Conservation (phyloP, 1,140 invertebrate species). For the Drosophila azteca region DNA sequence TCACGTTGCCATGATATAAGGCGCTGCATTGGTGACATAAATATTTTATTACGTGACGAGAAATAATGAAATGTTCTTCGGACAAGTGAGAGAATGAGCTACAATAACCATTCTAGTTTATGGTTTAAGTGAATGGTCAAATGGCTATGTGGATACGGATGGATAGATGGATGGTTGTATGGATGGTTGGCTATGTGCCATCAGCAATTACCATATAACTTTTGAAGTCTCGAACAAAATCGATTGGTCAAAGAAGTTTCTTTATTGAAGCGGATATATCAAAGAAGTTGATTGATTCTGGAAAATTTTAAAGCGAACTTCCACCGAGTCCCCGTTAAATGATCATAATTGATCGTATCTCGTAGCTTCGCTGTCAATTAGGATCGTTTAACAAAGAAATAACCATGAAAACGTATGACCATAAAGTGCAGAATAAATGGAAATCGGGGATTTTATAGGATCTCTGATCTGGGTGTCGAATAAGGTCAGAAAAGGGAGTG, state of each 20-base stretch:
- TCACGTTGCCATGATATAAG: slow-evolving; percentile 61
- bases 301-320: neutral
- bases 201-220: slow-evolving; percentile 45
- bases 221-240: slow-evolving; percentile 37
- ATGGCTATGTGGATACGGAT: neutral
- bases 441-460: too few species aligned
- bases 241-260: slow-evolving; percentile 13
- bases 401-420: too few species aligned
- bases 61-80: slow-evolving; percentile 15
- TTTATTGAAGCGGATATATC: slow-evolving; percentile 23
- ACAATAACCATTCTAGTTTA: slow-evolving; percentile 22
- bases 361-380: too few species aligned
- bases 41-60: slow-evolving; percentile 64
- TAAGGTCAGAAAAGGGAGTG: too few species aligned
- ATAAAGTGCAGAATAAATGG: too few species aligned
- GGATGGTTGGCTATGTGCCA: slow-evolving; percentile 14
- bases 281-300: neutral
- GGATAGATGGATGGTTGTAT: too few species aligned
- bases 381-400: too few species aligned
- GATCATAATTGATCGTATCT: too few species aligned
- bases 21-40: slow-evolving; percentile 33
- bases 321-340: too few species aligned
- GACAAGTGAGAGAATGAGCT: slow-evolving; percentile 7
- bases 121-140: slow-evolving; percentile 24
- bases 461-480: too few species aligned